Conservation (phyloP, 2,888 invertebrate species). For the Pemphredon lugubris region DNA sequence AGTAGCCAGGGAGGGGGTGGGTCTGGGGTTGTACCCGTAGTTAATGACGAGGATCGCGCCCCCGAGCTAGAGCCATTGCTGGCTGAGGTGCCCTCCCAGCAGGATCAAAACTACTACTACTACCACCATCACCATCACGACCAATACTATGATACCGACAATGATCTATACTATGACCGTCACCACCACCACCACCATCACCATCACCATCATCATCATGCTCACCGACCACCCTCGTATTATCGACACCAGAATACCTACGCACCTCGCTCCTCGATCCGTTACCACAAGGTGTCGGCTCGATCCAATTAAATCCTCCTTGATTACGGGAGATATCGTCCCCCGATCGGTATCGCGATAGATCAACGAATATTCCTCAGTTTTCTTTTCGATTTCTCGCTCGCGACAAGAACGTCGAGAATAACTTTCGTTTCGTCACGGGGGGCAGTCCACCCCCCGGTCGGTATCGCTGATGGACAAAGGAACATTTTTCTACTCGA, state of each 20-base stretch:
- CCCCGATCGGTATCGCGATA: slow-evolving; percentile 30
- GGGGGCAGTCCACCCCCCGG: too few relatives aligned
- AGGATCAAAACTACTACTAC: slow-evolving; percentile 75
- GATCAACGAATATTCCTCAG: too few relatives aligned
- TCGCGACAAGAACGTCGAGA: too few relatives aligned
- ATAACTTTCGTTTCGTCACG: too few relatives aligned
- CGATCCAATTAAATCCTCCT: slow-evolving; percentile 53
- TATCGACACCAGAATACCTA: slow-evolving; percentile 77
- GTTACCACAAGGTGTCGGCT: slow-evolving; percentile 79
- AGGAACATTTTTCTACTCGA: too few relatives aligned
- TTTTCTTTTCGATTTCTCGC: too few relatives aligned
- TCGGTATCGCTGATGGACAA: too few relatives aligned
- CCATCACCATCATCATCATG: slow-evolving; percentile 71
- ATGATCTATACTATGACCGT: slow-evolving; percentile 68
- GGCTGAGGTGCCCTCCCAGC: slow-evolving; percentile 77
- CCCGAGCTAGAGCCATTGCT: slow-evolving; percentile 80
- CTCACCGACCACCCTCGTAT: slow-evolving; percentile 72
- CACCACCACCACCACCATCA: slow-evolving; percentile 72
- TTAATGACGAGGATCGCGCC: slow-evolving; percentile 78
- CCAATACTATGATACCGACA: slow-evolving; percentile 68
- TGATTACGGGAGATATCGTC: slow-evolving; percentile 16
- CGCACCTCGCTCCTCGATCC: slow-evolving; percentile 80
- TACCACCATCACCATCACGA: slow-evolving; percentile 72
- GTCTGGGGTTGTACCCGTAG: slow-evolving; percentile 77
- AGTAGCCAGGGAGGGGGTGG: slow-evolving; percentile 81